Evolutionary conservation across 1,140 invertebrate genomes (phyloP), one percentile per base, ranked within the genome.

Genomic region (Cryptotermes secundus): DNA sequence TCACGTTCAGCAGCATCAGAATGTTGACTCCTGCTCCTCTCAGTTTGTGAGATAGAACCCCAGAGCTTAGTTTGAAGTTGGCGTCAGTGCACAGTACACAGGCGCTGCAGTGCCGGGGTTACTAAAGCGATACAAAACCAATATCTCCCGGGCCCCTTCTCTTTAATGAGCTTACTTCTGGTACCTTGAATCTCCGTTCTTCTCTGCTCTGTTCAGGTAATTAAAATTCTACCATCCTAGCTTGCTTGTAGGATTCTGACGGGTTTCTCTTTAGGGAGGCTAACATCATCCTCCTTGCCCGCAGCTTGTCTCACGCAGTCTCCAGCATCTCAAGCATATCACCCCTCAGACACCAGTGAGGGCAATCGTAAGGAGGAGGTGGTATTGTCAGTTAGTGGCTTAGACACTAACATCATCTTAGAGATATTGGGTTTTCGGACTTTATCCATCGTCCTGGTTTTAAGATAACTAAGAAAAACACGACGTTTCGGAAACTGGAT

Each of bases 51-150:
- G n/a, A n/a, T n/a, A n/a, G n/a, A n/a, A n/a, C n/a, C n/a, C n/a
- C n/a, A n/a, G n/a, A 72, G 59, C 14, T n/a, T 31, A 72, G 59
- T 72, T 72, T 26, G 26, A 7, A n/a, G n/a, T 26, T 72, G 59
- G 26, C 19, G 4, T 2, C 26, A 72, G 59, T 72, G 59, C 31
- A 72, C 59, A n/a, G 59, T n/a, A 72, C n/a, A 72, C 59, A 72
- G 45, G 45, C 45, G 16, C 16, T 49, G 14, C 26, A 31, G 59
- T 72, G 59, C n/a, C 3, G 16, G 59, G 59, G 59, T 72, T 72
- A 31, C 59, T 72, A 72, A 72, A 31, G 59, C 59, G 59, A 72
- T 72, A 72, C 59, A 72, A 72, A 72, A 72, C 59, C 59, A 72
- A 72, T 72, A 72, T 72, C 59, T 72, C 59, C 59, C n/a, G 59